Evolutionary conservation across 2,888 invertebrate genomes (phyloP).

Genomic region (Eudemis profundana): DNA sequence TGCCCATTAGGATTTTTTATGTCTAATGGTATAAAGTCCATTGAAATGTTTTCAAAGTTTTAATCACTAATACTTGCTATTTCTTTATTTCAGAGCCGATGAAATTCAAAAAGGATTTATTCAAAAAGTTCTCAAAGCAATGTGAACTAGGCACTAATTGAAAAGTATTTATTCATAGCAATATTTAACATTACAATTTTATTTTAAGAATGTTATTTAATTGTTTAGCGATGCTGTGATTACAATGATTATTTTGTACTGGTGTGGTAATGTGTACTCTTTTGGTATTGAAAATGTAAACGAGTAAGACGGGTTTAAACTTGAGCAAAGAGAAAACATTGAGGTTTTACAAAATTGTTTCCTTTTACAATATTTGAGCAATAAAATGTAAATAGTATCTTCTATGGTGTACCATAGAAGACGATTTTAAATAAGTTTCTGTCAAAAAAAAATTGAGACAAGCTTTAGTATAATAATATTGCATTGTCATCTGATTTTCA

Average conservation of each 20-base stretch:
- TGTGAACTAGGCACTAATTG: slow-evolving; percentile 46
- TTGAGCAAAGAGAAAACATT: neutral
- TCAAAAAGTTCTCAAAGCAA: slow-evolving; percentile 64
- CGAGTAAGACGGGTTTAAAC: neutral
- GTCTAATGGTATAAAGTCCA: no score
- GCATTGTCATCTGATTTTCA: no score
- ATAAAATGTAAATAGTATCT: no score
- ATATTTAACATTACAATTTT: slow-evolving; percentile 21
- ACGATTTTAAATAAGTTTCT: no score
- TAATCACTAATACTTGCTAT: slow-evolving; percentile 20
- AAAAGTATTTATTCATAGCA: slow-evolving; percentile 25
- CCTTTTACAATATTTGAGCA: no score
- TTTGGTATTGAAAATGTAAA: neutral
- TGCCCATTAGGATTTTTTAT: no score
- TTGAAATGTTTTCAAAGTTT: no score
- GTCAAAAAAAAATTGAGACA: no score
- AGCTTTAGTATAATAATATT: no score
- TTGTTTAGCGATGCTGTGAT: slow-evolving; percentile 63
- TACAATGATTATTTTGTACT: slow-evolving; percentile 56
- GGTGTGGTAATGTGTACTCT: slow-evolving; percentile 47
- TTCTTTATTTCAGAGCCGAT: slow-evolving; percentile 72
- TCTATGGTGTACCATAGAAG: no score
- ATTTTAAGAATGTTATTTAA: slow-evolving; percentile 15
- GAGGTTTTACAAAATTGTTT: no score
- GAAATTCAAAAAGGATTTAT: slow-evolving; percentile 77